Percentiles rank a stretch among this genome's conserved stretches.
Conservation (phyloP, 2,888 invertebrate species). For the Eueremaeus valkanovi region DNA sequence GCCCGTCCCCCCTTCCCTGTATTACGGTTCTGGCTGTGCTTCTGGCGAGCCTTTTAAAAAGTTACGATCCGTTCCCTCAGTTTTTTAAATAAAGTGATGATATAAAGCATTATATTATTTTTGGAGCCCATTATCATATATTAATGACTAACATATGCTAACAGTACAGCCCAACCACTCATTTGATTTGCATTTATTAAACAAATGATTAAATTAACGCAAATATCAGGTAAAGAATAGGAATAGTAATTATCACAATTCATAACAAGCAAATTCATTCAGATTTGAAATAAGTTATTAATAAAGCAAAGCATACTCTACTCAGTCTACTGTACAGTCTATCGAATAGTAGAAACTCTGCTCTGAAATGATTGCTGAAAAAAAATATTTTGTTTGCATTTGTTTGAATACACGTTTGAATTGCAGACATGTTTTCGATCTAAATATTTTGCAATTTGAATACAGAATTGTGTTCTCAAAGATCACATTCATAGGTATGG, state of each 20-base stretch:
- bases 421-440: neutral
- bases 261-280: no score
- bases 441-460: neutral
- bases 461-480: neutral
- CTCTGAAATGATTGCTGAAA: no score
- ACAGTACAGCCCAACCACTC: neutral
- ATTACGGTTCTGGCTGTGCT: neutral
- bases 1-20: neutral
- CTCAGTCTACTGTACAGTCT: no score
- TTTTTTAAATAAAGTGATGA: slow-evolving; percentile 20
- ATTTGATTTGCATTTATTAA: neutral
- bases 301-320: no score
- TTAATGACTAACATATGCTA: neutral
- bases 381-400: neutral
- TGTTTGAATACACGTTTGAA: neutral
- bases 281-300: no score
- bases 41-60: neutral
- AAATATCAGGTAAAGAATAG: no score
- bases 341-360: no score
- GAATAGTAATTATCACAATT: no score
- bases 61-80: neutral
- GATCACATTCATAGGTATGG: neutral
- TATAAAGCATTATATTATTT: neutral
- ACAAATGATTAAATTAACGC: neutral
- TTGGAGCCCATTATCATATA: neutral